Conservation (phyloP, 1,140 invertebrate species). For the Plectus sambesii region DNA sequence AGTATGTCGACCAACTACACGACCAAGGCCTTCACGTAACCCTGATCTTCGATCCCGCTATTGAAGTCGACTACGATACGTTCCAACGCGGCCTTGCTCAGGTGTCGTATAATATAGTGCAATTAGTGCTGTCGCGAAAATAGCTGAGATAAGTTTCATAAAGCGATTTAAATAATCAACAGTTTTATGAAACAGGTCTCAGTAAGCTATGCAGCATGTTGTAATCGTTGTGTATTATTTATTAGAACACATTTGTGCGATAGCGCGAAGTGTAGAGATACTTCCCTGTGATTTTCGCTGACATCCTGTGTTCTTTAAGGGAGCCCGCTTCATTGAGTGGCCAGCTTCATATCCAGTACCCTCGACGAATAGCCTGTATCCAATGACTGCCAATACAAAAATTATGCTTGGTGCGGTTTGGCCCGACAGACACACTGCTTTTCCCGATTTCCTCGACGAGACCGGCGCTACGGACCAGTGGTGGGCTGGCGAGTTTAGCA, state of each 20-base stretch:
- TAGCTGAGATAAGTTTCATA: no score
- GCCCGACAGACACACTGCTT: conserved; percentile 40
- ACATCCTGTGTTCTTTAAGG: conserved; percentile 10
- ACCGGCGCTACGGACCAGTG: conserved; percentile 23
- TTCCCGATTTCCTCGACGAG: conserved; percentile 45
- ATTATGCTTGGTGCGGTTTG: conserved; percentile 42
- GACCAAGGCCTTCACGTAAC: conserved; percentile 14
- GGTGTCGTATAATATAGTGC: conserved; percentile 1
- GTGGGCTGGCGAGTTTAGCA: conserved; percentile 25
- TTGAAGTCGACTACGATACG: conserved; percentile 22
- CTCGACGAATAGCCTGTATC: conserved; percentile 21
- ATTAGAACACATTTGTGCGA: no score
- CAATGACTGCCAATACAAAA: conserved; percentile 26
- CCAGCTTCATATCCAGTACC: conserved; percentile 19
- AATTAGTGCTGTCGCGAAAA: no score
- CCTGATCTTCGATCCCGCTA: conserved; percentile 26
- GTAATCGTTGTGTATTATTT: no score
- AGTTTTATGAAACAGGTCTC: no score
- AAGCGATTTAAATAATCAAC: no score
- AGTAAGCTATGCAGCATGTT: no score
- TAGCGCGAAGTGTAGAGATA: no score
- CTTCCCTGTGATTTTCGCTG: no score
- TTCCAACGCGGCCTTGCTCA: conserved; percentile 20
- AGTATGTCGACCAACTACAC: conserved; percentile 25
- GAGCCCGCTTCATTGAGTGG: conserved; percentile 27